These are phyloP conservation scores for Megalurothrips usitatus DNA, from an alignment of 2,888 invertebrate species.

Conservation along the genomic window DNA sequence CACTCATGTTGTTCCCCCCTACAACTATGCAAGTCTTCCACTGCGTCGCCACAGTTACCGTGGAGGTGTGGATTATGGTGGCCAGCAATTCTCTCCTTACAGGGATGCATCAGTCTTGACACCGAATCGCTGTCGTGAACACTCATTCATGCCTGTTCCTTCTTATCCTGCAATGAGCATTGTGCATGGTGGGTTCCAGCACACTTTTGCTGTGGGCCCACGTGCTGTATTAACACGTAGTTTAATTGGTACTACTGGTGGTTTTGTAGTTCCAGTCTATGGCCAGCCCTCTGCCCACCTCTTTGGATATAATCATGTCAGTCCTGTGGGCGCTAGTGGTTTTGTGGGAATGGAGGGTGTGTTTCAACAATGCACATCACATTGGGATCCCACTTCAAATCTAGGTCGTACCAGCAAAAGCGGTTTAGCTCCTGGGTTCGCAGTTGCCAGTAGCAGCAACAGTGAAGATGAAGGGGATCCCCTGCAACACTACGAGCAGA, in stretches of 20 bases:
- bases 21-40: conserved; percentile 35
- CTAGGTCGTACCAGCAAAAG: conserved; percentile 38
- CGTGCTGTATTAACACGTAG: background rate
- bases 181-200: conserved; percentile 4
- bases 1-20: conserved; percentile 30
- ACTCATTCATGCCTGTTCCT: background rate
- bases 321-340: conserved; percentile 29
- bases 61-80: background rate
- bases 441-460: conserved; percentile 43
- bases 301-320: conserved; percentile 15
- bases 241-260: background rate
- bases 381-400: conserved; percentile 36
- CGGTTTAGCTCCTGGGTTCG: conserved; percentile 38
- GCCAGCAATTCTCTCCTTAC: conserved; percentile 5
- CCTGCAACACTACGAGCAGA: conserved; percentile 39
- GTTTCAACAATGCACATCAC: conserved; percentile 33
- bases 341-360: conserved; percentile 34
- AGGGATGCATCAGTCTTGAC: background rate
- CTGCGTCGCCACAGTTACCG: conserved; percentile 29
- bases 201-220: background rate
- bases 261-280: background rate
- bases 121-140: conserved; percentile 2
- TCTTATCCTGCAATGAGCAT: background rate
- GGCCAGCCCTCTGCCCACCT: background rate
- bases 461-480: conserved; percentile 46